These are phyloP conservation scores for Hemicordylus capensis DNA, from an alignment of 2,113 vertebrate species.

Conservation along the genomic window DNA sequence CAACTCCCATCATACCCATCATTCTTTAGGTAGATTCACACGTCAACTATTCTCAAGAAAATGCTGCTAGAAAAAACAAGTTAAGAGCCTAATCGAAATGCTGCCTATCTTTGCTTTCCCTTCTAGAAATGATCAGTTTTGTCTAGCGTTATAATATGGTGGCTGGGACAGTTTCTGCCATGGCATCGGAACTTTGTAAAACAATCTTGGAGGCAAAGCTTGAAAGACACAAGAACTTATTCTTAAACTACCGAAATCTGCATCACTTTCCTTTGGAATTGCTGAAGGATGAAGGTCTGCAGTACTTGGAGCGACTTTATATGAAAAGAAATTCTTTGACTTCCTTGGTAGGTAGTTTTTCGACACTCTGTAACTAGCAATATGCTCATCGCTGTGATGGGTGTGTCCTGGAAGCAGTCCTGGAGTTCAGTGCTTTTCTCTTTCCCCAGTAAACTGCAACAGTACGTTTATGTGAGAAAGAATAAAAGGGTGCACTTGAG, in stretches of 20 bases:
- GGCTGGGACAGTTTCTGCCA: constrained; percentile 68
- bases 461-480: not conserved
- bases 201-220: constrained; percentile 92
- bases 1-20: no score
- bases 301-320: constrained; percentile 94
- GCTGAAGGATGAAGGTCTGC: constrained; percentile 91
- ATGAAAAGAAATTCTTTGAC: constrained; percentile 98
- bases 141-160: constrained; percentile 54
- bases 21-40: no score
- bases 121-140: constrained; percentile 71
- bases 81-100: not conserved
- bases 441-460: not conserved
- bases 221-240: constrained; percentile 95
- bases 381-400: constrained; percentile 41
- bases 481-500: not conserved
- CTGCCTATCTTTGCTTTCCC: not conserved
- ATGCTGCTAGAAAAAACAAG: not conserved
- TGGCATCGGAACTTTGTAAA: constrained; percentile 93
- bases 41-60: no score
- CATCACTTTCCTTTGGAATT: constrained; percentile 90
- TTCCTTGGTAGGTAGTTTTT: constrained; percentile 84
- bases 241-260: constrained; percentile 93
- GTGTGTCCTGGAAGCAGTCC: not conserved
- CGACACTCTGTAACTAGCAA: not conserved
- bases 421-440: not conserved